Conservation (phyloP, 2,797 vertebrate species). For the Vultur gryphus region DNA sequence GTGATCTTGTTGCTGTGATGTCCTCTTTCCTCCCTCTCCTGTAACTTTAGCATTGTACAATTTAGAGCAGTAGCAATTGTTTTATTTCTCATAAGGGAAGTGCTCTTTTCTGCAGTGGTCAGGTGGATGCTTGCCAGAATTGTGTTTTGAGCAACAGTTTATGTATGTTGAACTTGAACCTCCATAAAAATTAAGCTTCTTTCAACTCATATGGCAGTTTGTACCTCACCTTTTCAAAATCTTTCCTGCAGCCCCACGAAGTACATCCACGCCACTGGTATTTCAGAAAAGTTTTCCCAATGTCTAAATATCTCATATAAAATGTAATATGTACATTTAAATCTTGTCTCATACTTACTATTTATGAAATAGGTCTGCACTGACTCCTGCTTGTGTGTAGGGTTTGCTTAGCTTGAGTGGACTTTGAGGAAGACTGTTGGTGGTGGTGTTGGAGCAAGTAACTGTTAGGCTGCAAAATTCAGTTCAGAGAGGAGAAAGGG, state of each 20-base stretch:
- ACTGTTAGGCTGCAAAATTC: background rate
- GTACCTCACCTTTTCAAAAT: background rate
- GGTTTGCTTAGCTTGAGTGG: background rate
- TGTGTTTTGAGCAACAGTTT: constrained; percentile 15
- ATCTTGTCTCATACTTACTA: background rate
- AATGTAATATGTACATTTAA: background rate
- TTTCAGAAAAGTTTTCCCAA: background rate
- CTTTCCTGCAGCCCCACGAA: background rate
- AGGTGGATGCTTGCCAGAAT: constrained; percentile 21
- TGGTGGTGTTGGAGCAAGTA: background rate
- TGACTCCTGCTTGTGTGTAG: background rate
- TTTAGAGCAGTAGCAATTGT: background rate
- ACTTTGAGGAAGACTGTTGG: background rate
- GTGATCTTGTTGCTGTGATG: background rate
- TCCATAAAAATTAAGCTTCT: background rate
- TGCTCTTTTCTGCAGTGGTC: background rate
- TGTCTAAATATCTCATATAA: background rate
- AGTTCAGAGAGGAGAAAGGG: background rate
- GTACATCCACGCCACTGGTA: background rate
- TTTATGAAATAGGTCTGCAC: background rate
- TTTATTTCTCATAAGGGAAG: constrained; percentile 4
- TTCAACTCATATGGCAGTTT: background rate
- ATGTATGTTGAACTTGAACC: background rate
- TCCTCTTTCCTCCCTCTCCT: background rate
- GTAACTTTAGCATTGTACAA: background rate